Base-by-base conservation (phyloP, 2,888 invertebrate genomes). In the Synergus umbraculus region DNA sequence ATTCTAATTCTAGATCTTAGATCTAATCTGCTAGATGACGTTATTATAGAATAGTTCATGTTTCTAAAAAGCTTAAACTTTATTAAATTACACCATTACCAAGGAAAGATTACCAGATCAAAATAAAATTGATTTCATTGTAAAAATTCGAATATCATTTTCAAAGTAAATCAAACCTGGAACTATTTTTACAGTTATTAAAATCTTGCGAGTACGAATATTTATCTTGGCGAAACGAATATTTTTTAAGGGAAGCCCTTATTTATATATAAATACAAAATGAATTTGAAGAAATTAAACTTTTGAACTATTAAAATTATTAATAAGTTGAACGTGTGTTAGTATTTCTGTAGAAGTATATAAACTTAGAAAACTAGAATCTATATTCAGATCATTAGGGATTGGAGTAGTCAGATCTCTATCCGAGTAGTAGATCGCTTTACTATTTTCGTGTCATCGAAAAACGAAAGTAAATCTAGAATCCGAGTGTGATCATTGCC, bases 401-500 rank as follows among this genome's bases (percentile, higher is more conserved):
- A 29, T n/a, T 67, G 22, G n/a, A 65, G 29, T 46, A 15, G 22
- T 15, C 13, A 22, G 65, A 65, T 65, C 46, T 37, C 9, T 44
- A 73, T 73, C 37, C 69, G 22, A 60, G 22, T 18, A 10, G 37
- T 73, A 4, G 69, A 73, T 73, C 49, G 46, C 12, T 54, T 54
- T 73, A 49, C 69, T 73, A 73, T 73, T 73, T 73, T 73, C 22
- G 54, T 73, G 49, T 49, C 49, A 49, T 73, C 69, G 69, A 73
- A 54, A 4, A 49, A 29, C 46, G 29, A 69, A 44, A 46, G 22
- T 15, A 73, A 73, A 37, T 73, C 46, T 49, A 46, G 29, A 69
- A 49, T 67, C 9, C 15, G 8, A 73, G 18, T 15, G 49, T 49
- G 49, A 73, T 49, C 49, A 49, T 73, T 54, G 69, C 54, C 60